A percentile compares a stretch with the other conserved stretches of the same genome.
phyloP scores from a whole-genome alignment of 2,797 vertebrate genomes.

The Falco cherrug region DNA sequence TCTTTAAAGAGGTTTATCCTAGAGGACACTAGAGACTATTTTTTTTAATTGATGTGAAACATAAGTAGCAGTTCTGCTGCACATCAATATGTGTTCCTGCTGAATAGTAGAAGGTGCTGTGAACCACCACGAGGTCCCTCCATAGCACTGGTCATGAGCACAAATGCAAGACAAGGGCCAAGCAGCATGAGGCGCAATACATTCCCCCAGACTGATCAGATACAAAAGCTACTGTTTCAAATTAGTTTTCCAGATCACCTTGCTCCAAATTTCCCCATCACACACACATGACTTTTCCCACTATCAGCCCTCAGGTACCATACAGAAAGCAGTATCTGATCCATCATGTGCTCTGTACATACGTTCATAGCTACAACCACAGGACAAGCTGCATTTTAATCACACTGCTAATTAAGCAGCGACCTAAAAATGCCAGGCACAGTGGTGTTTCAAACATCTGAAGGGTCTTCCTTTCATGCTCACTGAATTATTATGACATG shows the following conservation, averaged over 20 bases:
- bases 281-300: not conserved
- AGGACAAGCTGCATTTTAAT: conserved; percentile 16
- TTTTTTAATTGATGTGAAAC: not conserved
- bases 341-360: not conserved
- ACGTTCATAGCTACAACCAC: not conserved
- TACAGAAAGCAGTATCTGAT: not conserved
- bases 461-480: conserved; percentile 16
- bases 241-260: not conserved
- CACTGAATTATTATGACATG: not conserved
- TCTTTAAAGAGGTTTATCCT: not conserved
- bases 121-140: not conserved
- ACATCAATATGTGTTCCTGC: not conserved
- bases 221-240: not conserved
- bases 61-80: not conserved
- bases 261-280: not conserved
- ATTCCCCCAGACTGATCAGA: not conserved
- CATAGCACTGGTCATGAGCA: fast-evolving
- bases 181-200: not conserved
- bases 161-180: not conserved
- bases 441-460: not conserved
- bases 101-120: not conserved
- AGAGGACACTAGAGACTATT: not conserved
- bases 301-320: not conserved
- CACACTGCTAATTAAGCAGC: not conserved
- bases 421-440: conserved; percentile 14